Conservation (phyloP, 2,888 invertebrate species). For the Phaonia tiefii region DNA sequence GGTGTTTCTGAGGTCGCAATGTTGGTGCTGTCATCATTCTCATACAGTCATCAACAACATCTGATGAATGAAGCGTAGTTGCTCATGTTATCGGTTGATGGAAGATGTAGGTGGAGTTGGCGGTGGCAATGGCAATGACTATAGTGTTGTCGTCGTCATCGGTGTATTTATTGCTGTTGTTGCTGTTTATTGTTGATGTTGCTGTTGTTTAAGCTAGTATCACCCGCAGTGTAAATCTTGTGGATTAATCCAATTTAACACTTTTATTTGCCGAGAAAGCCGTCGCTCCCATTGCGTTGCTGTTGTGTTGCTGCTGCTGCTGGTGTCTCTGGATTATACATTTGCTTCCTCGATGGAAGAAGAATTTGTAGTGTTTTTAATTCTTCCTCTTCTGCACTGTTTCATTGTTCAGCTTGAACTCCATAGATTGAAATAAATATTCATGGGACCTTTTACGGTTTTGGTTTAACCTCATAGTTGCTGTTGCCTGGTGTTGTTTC, state of each 20-base stretch:
- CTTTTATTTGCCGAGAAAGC: slow-evolving; percentile 70
- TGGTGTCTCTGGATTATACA: not conserved
- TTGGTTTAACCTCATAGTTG: slow-evolving; percentile 46
- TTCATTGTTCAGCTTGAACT: slow-evolving; percentile 24
- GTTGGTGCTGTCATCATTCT: slow-evolving; percentile 48
- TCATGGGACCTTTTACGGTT: slow-evolving; percentile 46
- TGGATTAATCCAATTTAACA: slow-evolving; percentile 80
- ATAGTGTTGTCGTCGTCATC: slow-evolving; percentile 58
- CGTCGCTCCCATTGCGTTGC: not conserved
- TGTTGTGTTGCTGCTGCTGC: not conserved
- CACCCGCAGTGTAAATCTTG: slow-evolving; percentile 79
- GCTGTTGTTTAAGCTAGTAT: slow-evolving; percentile 72
- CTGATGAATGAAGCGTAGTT: slow-evolving; percentile 36
- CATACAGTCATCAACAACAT: slow-evolving; percentile 42
- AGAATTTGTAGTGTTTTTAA: not conserved
- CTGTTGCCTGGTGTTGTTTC: not conserved
- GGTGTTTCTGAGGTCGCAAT: not conserved
- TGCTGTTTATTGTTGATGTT: slow-evolving; percentile 63
- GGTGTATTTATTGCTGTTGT: slow-evolving; percentile 31
- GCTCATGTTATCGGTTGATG: slow-evolving; percentile 68
- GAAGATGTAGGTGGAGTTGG: slow-evolving; percentile 36
- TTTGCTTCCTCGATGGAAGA: not conserved
- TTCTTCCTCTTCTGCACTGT: too few relatives aligned
- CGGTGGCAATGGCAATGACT: slow-evolving; percentile 51
- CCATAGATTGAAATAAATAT: slow-evolving; percentile 58